Conservation (phyloP, 2,888 invertebrate species). For the Magallana nippona region DNA sequence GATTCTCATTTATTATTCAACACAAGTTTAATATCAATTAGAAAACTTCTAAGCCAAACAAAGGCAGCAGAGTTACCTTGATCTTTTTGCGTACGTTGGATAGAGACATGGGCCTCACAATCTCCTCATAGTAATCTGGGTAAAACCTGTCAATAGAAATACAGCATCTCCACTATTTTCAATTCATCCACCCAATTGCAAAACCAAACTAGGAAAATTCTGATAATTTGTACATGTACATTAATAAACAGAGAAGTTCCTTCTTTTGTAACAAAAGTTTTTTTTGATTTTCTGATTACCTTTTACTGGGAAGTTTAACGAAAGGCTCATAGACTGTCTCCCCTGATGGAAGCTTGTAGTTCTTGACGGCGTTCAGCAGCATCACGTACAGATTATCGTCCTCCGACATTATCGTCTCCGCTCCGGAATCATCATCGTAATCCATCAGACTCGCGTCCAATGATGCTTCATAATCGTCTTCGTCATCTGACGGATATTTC, state of each 20-base stretch:
- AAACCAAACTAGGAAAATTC: too few relatives aligned
- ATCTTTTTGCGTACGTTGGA: conserved; percentile 87
- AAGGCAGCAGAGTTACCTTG: conserved; percentile 74
- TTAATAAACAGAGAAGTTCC: not conserved
- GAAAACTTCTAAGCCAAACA: too few relatives aligned
- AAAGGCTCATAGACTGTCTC: conserved; percentile 93
- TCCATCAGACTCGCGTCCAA: conserved; percentile 54
- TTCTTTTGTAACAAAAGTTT: too few relatives aligned
- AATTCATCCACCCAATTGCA: not conserved
- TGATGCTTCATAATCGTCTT: conserved; percentile 50
- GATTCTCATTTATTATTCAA: too few relatives aligned
- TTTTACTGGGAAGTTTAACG: conserved; percentile 91
- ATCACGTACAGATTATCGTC: conserved; percentile 88
- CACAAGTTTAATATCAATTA: too few relatives aligned
- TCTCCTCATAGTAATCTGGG: conserved; percentile 98
- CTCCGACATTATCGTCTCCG: conserved; percentile 74
- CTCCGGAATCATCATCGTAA: conserved; percentile 81
- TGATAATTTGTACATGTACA: too few relatives aligned
- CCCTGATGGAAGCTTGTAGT: conserved; percentile 82
- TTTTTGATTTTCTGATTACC: conserved; percentile 61
- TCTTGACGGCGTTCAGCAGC: conserved; percentile 89
- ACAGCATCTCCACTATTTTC: not conserved
- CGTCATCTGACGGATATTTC: conserved; percentile 64
- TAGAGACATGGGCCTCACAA: conserved; percentile 96
- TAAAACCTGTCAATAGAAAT: conserved; percentile 85